Conservation (phyloP, 2,113 vertebrate species). For the Dolichallabes microphthalmus region DNA sequence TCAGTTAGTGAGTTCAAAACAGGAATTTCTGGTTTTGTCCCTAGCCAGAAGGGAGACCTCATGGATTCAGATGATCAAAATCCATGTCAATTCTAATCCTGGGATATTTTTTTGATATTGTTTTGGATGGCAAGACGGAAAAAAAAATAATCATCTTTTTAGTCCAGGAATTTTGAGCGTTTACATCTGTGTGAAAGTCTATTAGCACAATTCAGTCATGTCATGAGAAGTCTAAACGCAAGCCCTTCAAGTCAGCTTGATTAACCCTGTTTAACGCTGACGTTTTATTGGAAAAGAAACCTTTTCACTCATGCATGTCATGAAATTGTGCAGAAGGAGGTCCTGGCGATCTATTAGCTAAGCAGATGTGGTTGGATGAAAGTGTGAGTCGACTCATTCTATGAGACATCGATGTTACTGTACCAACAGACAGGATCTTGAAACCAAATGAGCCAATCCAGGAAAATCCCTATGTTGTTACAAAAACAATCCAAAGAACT, state of each 20-base stretch:
- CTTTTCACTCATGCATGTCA: not conserved
- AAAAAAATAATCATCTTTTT: not conserved
- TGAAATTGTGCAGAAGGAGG: constrained; percentile 19
- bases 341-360: not conserved
- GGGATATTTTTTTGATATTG: not conserved
- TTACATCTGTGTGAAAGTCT: constrained; percentile 3
- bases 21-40: constrained; percentile 12
- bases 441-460: not conserved
- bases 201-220: not conserved
- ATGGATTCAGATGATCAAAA: constrained; percentile 12
- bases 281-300: not conserved
- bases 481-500: not conserved
- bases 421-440: constrained; percentile 7
- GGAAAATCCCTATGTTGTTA: not conserved
- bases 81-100: constrained; percentile 18
- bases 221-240: not conserved
- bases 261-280: not conserved
- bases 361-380: not conserved
- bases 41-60: not conserved
- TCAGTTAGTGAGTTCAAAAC: constrained; percentile 47
- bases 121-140: not conserved
- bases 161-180: not conserved
- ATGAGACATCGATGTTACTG: not conserved
- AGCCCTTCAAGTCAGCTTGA: not conserved
- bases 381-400: not conserved